phyloP scores from a whole-genome alignment of 2,888 invertebrate species.

The Ferrisia virgata region DNA sequence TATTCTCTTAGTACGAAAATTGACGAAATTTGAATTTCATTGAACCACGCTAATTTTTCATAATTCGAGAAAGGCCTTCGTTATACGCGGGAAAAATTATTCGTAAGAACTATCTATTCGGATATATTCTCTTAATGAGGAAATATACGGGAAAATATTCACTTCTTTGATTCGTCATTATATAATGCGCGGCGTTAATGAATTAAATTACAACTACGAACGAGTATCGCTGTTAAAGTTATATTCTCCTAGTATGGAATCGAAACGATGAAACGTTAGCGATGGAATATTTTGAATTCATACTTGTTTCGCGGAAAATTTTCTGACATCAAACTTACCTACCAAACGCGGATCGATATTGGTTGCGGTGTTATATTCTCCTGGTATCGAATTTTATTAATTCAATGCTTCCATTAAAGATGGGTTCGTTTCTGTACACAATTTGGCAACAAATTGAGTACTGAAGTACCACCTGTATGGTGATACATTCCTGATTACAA shows the following conservation, averaged over 20 bases:
- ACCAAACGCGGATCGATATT: neutral
- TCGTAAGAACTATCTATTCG: neutral
- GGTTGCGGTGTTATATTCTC: neutral
- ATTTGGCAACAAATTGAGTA: neutral
- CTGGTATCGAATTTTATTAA: neutral
- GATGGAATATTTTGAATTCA: slow-evolving; percentile 1
- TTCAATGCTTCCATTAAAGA: neutral
- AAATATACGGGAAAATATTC: neutral
- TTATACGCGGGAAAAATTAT: neutral
- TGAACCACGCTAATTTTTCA: slow-evolving; percentile 5
- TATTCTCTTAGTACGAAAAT: neutral
- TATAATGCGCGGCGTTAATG: neutral
- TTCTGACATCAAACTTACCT: neutral
- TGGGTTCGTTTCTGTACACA: neutral
- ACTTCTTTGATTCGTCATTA: neutral
- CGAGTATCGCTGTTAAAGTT: neutral
- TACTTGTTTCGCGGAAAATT: neutral
- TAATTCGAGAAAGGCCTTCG: neutral
- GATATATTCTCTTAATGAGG: neutral
- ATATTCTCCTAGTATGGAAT: neutral
- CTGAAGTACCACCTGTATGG: neutral
- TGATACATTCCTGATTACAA: neutral
- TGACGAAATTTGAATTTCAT: slow-evolving; percentile 17
- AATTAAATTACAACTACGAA: neutral
- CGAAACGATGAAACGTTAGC: neutral